Conservation (phyloP, 1,140 invertebrate species). For the Cheumatopsyche charites region DNA sequence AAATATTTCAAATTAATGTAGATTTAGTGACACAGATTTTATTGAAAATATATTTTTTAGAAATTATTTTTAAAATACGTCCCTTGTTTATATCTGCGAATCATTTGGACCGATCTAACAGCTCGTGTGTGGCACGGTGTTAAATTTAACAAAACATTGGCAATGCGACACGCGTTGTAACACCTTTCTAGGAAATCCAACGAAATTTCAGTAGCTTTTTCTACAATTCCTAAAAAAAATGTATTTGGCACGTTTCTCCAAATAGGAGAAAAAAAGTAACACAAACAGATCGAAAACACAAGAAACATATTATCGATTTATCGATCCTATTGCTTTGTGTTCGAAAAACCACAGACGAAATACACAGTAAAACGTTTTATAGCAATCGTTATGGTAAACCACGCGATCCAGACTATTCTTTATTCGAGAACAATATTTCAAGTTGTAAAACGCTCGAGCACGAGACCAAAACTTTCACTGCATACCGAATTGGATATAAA, state of each 20-base stretch:
- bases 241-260: too few species aligned
- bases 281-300: too few species aligned
- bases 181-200: slow-evolving; percentile 34
- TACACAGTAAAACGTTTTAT: slow-evolving; percentile 34
- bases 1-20: too few species aligned
- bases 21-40: too few species aligned
- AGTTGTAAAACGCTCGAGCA: background rate
- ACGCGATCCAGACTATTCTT: slow-evolving; percentile 40
- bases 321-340: too few species aligned
- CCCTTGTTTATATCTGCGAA: background rate
- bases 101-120: slow-evolving; percentile 24
- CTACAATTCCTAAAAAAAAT: too few species aligned
- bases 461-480: background rate
- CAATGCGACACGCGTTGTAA: slow-evolving; percentile 32
- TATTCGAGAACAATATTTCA: slow-evolving; percentile 22
- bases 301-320: too few species aligned
- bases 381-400: slow-evolving; percentile 38
- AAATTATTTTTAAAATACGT: too few species aligned
- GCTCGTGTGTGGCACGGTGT: slow-evolving; percentile 29
- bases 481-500: too few species aligned
- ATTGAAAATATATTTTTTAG: too few species aligned
- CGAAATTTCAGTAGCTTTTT: background rate
- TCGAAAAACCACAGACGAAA: slow-evolving; percentile 9
- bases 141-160: slow-evolving; percentile 10
- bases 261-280: too few species aligned